These are phyloP conservation scores for Venusia cambrica DNA, from an alignment of 2,888 invertebrate genomes.

Conservation along the genomic window DNA sequence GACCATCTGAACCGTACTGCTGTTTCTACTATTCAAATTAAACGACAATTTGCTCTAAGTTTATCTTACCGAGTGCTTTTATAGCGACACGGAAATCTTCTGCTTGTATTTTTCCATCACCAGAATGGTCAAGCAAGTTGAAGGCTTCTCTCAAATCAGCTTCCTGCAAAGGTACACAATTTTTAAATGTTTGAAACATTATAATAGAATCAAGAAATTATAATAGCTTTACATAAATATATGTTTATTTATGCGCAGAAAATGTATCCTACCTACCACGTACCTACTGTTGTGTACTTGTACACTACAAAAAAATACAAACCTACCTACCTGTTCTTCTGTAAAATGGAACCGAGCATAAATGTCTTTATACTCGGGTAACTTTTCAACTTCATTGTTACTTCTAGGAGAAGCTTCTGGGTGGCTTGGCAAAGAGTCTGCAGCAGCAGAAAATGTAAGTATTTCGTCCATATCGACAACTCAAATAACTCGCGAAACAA, in stretches of 20 bases:
- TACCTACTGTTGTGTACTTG: too few species aligned
- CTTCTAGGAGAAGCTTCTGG: constrained; percentile 28
- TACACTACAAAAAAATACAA: too few species aligned
- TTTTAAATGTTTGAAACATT: too few species aligned
- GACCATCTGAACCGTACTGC: too few species aligned
- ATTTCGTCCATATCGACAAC: constrained; percentile 39
- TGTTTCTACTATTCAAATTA: too few species aligned
- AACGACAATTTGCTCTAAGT: background rate
- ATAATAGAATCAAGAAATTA: background rate
- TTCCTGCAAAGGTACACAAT: too few species aligned
- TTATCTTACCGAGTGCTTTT: constrained; percentile 63
- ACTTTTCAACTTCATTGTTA: constrained; percentile 28
- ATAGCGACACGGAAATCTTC: constrained; percentile 71
- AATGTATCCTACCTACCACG: too few species aligned
- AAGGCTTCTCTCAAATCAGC: constrained; percentile 65
- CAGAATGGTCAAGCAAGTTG: constrained; percentile 63
- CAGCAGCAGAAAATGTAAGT: constrained; percentile 48
- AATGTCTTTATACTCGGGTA: constrained; percentile 35
- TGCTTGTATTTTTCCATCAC: constrained; percentile 69
- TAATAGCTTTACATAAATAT: background rate
- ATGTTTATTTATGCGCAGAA: too few species aligned
- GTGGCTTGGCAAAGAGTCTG: constrained; percentile 37
- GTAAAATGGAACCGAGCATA: constrained; percentile 52
- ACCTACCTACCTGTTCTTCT: constrained; percentile 52
- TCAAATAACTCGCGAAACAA: background rate